Percentiles rank a stretch among this genome's conserved stretches.
Conservation (phyloP, 2,888 invertebrate genomes). For the Agonopterix subpropinquella region DNA sequence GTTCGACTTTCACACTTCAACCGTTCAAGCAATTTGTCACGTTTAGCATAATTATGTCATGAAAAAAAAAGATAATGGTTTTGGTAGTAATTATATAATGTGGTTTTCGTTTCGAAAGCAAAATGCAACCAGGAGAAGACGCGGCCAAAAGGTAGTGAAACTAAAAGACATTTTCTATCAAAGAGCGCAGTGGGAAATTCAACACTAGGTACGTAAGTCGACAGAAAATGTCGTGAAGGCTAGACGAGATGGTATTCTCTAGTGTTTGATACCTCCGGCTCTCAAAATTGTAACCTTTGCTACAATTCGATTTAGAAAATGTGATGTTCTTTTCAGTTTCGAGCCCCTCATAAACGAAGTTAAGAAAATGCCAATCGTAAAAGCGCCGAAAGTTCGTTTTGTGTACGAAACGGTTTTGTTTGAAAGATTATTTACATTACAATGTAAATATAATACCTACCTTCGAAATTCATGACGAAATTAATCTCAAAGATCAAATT, state of each 20-base stretch:
- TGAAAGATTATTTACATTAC: background rate
- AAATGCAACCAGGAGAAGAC: too few relatives aligned
- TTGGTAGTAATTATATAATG: too few relatives aligned
- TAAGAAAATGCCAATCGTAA: slow-evolving; percentile 1
- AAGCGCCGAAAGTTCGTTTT: background rate
- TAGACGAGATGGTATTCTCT: background rate
- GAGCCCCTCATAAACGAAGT: slow-evolving; percentile 1
- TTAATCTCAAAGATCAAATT: too few relatives aligned
- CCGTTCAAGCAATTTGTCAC: too few relatives aligned
- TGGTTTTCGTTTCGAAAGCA: too few relatives aligned
- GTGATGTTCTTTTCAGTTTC: background rate
- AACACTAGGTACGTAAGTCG: slow-evolving; percentile 2
- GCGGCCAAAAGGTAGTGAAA: background rate
- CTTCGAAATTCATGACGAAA: too few relatives aligned
- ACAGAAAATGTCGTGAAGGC: slow-evolving; percentile 5
- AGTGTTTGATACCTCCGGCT: background rate
- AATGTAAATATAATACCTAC: background rate
- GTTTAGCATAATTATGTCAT: too few relatives aligned
- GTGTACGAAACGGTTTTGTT: background rate
- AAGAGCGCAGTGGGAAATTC: slow-evolving; percentile 14
- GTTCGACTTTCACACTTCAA: too few relatives aligned
- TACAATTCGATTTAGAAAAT: slow-evolving; percentile 4
- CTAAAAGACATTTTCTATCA: slow-evolving; percentile 15
- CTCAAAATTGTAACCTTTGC: slow-evolving; percentile 1
- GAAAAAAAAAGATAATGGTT: too few relatives aligned